These are phyloP conservation scores for Schizopygopsis malacanthus DNA, from an alignment of 2,797 vertebrate species.

Conservation along the genomic window DNA sequence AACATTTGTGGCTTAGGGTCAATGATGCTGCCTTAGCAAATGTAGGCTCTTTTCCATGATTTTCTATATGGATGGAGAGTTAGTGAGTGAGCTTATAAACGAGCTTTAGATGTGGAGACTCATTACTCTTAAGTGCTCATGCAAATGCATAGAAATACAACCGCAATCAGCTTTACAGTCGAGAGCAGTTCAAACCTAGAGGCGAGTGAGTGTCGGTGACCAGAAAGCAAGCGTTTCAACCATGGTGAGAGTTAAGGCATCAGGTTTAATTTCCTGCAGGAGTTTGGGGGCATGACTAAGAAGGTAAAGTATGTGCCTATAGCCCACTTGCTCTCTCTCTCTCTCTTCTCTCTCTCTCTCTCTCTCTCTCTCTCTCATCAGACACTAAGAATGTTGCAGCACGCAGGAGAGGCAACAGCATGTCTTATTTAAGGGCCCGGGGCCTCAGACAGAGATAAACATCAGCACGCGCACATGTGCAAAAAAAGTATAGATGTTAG, in stretches of 20 bases:
- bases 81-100: neutral
- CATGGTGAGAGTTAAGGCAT: constrained; percentile 54
- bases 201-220: constrained; percentile 24
- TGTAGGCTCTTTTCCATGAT: neutral
- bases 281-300: constrained; percentile 46
- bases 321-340: neutral
- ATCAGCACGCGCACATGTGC: constrained; percentile 20
- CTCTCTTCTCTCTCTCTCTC: neutral
- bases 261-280: constrained; percentile 64
- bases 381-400: constrained; percentile 43
- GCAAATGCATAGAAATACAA: constrained; percentile 17
- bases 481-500: constrained; percentile 6
- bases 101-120: neutral
- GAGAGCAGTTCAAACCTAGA: constrained; percentile 22
- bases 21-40: constrained; percentile 8
- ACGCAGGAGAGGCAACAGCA: constrained; percentile 46
- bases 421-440: constrained; percentile 41
- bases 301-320: constrained; percentile 43
- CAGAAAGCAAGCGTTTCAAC: constrained; percentile 42
- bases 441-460: constrained; percentile 51
- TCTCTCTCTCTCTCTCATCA: constrained; percentile 18
- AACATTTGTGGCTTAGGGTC: neutral
- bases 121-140: neutral
- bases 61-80: neutral
- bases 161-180: constrained; percentile 35